Conservation (phyloP, 2,888 invertebrate species). For the Oscheius sp. region DNA sequence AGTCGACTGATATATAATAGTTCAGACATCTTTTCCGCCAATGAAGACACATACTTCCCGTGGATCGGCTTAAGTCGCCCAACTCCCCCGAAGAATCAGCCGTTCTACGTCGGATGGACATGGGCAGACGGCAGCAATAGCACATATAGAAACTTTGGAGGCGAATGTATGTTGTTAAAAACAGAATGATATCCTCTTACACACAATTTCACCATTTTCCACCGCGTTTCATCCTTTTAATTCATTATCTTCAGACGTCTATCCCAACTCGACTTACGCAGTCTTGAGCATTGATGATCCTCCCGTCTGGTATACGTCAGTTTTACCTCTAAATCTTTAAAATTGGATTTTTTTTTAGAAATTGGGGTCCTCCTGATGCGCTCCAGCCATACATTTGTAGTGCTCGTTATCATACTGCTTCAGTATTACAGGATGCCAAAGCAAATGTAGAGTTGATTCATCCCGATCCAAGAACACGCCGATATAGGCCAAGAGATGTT, state of each 20-base stretch:
- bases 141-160: background rate
- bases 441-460: no score
- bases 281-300: background rate
- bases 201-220: background rate
- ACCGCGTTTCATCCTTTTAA: background rate
- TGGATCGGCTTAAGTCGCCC: background rate
- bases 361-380: background rate
- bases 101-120: background rate
- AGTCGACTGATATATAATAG: background rate
- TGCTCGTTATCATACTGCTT: no score
- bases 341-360: background rate
- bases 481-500: no score
- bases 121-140: slow-evolving; percentile 1
- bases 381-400: background rate
- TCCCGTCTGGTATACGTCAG: background rate
- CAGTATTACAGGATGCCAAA: no score
- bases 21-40: background rate
- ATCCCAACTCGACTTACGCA: background rate
- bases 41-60: background rate
- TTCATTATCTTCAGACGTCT: background rate
- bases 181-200: no score
- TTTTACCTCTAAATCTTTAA: background rate
- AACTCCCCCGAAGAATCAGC: background rate
- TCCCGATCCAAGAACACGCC: no score
- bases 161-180: background rate